These are phyloP conservation scores for Lingula anatina DNA, from an alignment of 2,888 invertebrate genomes.

Conservation along the genomic window DNA sequence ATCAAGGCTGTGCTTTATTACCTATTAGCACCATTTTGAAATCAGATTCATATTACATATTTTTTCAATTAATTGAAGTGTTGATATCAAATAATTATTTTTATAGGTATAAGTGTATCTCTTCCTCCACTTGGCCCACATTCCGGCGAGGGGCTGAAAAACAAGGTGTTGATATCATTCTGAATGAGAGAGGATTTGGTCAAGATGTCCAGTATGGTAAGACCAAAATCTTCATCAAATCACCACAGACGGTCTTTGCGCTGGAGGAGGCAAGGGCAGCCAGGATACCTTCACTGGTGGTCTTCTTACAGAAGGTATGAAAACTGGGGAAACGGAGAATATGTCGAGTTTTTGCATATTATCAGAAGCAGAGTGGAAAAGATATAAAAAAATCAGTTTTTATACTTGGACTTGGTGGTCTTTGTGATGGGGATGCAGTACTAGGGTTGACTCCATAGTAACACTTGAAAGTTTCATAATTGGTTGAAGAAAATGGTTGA, in stretches of 20 bases:
- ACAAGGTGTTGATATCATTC: conserved; percentile 79
- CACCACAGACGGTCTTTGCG: conserved; percentile 83
- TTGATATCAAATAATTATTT: no score
- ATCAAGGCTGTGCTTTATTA: no score
- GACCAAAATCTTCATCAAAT: conserved; percentile 92
- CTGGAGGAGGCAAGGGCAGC: conserved; percentile 81
- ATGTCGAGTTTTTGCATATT: neutral
- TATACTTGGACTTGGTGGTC: no score
- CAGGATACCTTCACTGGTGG: conserved; percentile 84
- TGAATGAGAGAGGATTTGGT: conserved; percentile 71
- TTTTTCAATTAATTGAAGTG: no score
- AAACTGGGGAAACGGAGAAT: neutral
- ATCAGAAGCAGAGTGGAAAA: neutral
- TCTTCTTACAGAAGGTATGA: conserved; percentile 92
- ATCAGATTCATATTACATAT: no score
- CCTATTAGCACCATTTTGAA: no score
- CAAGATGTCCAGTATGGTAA: conserved; percentile 90
- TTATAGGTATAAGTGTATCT: conserved; percentile 90
- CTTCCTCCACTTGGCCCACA: conserved; percentile 94
- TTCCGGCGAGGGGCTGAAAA: conserved; percentile 68
- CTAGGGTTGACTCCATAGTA: no score
- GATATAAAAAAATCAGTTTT: no score
- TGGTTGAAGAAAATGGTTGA: no score
- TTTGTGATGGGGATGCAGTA: no score
- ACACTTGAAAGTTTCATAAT: no score